Evolutionary conservation across 2,113 vertebrate genomes (phyloP).

Genomic region (Cyprinodon variegatus): DNA sequence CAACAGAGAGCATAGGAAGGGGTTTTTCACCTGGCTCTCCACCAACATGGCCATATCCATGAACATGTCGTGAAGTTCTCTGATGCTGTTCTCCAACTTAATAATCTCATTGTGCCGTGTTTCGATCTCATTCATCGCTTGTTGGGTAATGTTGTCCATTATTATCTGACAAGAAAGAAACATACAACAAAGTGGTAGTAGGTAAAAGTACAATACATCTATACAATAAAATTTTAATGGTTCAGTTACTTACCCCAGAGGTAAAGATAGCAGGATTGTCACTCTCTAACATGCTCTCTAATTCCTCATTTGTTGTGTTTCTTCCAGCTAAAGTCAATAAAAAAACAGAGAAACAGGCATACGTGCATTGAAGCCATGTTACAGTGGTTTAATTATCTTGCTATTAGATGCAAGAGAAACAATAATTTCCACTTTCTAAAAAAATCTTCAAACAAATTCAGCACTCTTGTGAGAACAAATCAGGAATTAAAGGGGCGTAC

Average conservation of each 20-base stretch:
- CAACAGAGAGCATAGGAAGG: background rate
- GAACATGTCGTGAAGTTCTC: slow-evolving; percentile 98
- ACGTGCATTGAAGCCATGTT: background rate
- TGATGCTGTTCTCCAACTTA: slow-evolving; percentile 96
- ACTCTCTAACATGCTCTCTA: slow-evolving; percentile 97
- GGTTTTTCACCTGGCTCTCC: slow-evolving; percentile 91
- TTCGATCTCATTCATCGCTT: slow-evolving; percentile 96
- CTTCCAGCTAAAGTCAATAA: slow-evolving; percentile 84
- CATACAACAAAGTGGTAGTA: background rate
- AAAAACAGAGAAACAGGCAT: slow-evolving; percentile 35
- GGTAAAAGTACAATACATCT: background rate
- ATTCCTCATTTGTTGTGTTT: slow-evolving; percentile 95
- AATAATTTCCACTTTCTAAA: too few relatives aligned
- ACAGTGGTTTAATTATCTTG: background rate
- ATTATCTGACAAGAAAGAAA: slow-evolving; percentile 84
- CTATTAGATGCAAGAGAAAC: too few relatives aligned
- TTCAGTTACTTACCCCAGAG: slow-evolving; percentile 85
- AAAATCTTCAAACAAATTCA: too few relatives aligned
- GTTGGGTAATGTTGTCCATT: slow-evolving; percentile 96
- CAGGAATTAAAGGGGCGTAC: too few relatives aligned
- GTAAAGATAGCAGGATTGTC: slow-evolving; percentile 97
- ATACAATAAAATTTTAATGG: background rate
- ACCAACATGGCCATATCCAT: slow-evolving; percentile 99
- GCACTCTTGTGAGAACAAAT: too few relatives aligned
- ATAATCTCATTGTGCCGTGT: slow-evolving; percentile 95